Base-by-base conservation (phyloP, 2,113 vertebrate genomes). In the Eublepharis macularius region DNA sequence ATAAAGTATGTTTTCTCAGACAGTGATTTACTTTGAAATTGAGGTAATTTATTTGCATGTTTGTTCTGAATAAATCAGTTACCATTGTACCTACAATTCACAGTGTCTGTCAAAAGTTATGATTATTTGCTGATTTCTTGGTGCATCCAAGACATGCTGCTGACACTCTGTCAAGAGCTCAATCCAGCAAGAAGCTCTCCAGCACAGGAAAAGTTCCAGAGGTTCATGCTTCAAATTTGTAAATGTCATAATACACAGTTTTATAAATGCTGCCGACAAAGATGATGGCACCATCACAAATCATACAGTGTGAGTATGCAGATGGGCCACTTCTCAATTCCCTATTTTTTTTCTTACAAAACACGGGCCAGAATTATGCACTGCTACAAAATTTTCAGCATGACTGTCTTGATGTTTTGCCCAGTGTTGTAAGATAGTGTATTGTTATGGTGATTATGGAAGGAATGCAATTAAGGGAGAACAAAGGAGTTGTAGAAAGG, bases 361-460 rank as follows among this genome's bases (percentile, higher is more conserved):
- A 85, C 17, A 21, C 17, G 11, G 65, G 36, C 39, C 39, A 4
- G 43, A 24, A 85, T 60, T 70, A 60, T 57, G 39, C 65, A 43
- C 7, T 26, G 32, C 39, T 43, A 34, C 47, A 41, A 70, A 29
- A 79, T 60, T 54, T 34, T 49, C 83, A 78, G 16, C 49, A 85
- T 78, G 57, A 70, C 83, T 70, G 16, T 60, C 75, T 57, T 78
- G 26, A 68, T 72, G 26, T 17, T 78, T 70, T 78, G 49, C 39
- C 65, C 49, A 70, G 83, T 54, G 29, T 78, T 36, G 4, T 34
- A 29, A 84, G 63, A 34, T 69, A 77, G 7, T 51, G 70, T 72
- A 76, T 85, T 78, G 36, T 72, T 85, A 85, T 85, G 39, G 49
- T 70, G 70, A 85, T 85, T 79, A 32, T n/a, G 70, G 65, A 70